Evolutionary conservation across 37 sponge, comb jelly and placozoan species (phyloP), one percentile per base, ranked within the genome.

Genomic region (Aphrocallistes beatrix): DNA sequence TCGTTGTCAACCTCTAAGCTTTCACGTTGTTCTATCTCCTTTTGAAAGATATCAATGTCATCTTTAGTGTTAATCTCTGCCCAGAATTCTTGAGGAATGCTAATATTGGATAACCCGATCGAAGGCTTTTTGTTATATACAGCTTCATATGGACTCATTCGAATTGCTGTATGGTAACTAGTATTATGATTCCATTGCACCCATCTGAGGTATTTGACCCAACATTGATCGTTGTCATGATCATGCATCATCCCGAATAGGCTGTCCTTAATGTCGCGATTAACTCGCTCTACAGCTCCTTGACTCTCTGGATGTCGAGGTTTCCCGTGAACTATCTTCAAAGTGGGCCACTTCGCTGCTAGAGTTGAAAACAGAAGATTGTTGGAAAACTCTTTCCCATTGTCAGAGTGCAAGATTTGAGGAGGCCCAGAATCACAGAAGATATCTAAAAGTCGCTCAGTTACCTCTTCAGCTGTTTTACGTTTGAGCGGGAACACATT

Each of bases 211-310:
- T 42, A 16, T 13, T 60, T 60, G 3, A 60, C 75, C 75, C 75
- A 47, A 47, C 49, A 13, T 47, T 47, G 49, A 47, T 47, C 49
- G 17, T 47, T 47, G 17, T 47, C 49, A 17, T 47, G 13, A 47
- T 47, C 49, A 17, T 21, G 13, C 49, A 13, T 47, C 49, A 21
- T 47, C 17, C 17, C 17, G 49, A 21, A 60, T 8, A 60, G 75
- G 8, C 28, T 30, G n/a, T 60, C 32, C n/a, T 60, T 60, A 3
- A 60, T 60, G 21, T 60, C 32, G 6, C 75, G 10, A 60, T 60
- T 60, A 6, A 60, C 75, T 25, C 75, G 75, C n/a, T 60, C 75
- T 30, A 60, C 75, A 60, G 75, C 75, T 32, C 75, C 75, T 13
- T 60, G 75, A 60, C 32, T 25, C 21, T 60, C 75, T 19, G 75